These are phyloP conservation scores for Pectinophora gossypiella DNA, from an alignment of 1,140 invertebrate species.

Conservation along the genomic window DNA sequence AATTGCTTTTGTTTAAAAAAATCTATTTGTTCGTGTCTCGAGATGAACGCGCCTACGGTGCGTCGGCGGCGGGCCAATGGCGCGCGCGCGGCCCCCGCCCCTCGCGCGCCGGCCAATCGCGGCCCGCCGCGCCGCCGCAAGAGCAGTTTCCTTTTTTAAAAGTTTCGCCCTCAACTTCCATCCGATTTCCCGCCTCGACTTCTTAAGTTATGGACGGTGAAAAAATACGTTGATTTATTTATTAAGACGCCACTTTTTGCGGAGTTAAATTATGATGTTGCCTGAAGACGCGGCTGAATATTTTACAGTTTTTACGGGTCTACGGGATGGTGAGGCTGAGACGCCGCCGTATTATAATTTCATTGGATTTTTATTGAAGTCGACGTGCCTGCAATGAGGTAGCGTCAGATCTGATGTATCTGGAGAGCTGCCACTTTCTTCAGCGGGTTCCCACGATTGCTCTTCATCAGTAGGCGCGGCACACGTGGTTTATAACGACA, in stretches of 20 bases:
- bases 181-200: conserved; percentile 68
- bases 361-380: conserved; percentile 41
- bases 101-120: conserved; percentile 43
- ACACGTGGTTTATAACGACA: background rate
- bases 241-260: conserved; percentile 58
- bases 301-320: conserved; percentile 35
- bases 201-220: conserved; percentile 63
- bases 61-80: conserved; percentile 51
- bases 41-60: conserved; percentile 63
- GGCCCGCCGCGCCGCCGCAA: conserved; percentile 33
- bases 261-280: conserved; percentile 66
- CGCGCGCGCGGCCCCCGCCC: conserved; percentile 46
- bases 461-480: background rate
- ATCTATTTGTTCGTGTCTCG: conserved; percentile 67
- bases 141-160: conserved; percentile 72
- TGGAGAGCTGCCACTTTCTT: conserved; percentile 33
- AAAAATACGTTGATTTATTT: conserved; percentile 67
- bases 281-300: conserved; percentile 30
- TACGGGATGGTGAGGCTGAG: conserved; percentile 8
- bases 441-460: conserved; percentile 28
- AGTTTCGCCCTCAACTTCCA: conserved; percentile 66
- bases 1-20: conserved; percentile 74
- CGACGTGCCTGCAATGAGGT: conserved; percentile 29
- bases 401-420: conserved; percentile 20
- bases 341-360: conserved; percentile 31